Evolutionary conservation across 2,113 vertebrate species (phyloP).

Genomic region (Cinclus cinclus): DNA sequence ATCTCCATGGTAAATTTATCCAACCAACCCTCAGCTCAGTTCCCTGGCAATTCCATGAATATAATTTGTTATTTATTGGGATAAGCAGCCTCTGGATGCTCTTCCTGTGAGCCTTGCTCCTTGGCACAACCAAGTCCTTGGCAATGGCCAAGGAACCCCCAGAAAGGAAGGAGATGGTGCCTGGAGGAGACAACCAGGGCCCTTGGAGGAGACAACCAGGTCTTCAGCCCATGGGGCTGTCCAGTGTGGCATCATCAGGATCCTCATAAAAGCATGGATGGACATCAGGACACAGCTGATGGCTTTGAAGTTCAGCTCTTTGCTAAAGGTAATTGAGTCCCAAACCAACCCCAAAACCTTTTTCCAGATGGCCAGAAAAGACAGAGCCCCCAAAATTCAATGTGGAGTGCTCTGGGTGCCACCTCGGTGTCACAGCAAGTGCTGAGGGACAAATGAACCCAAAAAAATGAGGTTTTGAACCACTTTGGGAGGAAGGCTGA

Average conservation of each 20-base stretch:
- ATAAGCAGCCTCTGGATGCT: not conserved
- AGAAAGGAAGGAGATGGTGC: not conserved
- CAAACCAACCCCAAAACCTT: not conserved
- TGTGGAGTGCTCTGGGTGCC: not conserved
- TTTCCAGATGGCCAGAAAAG: not conserved
- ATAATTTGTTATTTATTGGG: not conserved
- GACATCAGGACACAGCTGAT: not conserved
- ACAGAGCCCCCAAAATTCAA: not conserved
- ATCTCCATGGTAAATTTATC: not conserved
- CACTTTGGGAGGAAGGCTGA: not conserved
- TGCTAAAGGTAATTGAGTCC: not conserved
- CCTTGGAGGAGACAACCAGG: not conserved
- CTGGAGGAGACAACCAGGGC: not conserved
- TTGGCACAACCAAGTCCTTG: not conserved
- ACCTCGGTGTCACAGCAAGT: not conserved
- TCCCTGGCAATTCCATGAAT: not conserved
- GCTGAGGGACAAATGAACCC: not conserved
- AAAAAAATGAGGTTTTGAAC: not conserved
- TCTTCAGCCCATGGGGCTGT: not conserved
- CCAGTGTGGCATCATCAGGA: not conserved
- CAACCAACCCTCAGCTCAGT: not conserved
- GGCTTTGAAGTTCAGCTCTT: not conserved
- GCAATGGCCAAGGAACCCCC: rapidly evolving
- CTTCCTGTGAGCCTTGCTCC: not conserved
- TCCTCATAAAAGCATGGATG: not conserved